Percentiles rank a stretch among this genome's conserved stretches.
These are phyloP conservation scores for Acleris laterana DNA, from an alignment of 2,888 invertebrate species.

Conservation along the genomic window DNA sequence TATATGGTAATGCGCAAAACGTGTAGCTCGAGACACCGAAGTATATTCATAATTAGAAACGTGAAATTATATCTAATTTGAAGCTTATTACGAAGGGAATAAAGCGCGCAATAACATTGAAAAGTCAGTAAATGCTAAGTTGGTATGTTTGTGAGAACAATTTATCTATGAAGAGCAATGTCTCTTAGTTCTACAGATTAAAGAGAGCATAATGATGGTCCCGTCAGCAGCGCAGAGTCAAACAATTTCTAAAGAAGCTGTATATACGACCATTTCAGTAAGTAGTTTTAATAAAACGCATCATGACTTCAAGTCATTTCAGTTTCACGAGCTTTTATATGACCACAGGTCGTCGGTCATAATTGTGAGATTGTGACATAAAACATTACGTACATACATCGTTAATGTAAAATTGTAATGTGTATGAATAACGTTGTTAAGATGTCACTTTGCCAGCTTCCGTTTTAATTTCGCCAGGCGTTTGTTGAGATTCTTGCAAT, in stretches of 20 bases:
- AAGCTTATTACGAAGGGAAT: conserved; percentile 6
- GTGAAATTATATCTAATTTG: conserved; percentile 7
- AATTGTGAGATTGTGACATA: conserved; percentile 10
- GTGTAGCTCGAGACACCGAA: conserved; percentile 42
- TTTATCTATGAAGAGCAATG: conserved; percentile 48
- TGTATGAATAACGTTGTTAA: conserved; percentile 3
- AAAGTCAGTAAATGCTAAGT: conserved; percentile 22
- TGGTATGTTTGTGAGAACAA: conserved; percentile 43
- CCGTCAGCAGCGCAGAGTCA: background rate
- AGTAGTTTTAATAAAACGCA: background rate
- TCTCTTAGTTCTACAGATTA: conserved; percentile 52
- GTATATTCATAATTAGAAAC: conserved; percentile 18
- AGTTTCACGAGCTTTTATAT: conserved; percentile 22
- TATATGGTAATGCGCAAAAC: conserved; percentile 52
- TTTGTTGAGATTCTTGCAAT: too few relatives aligned
- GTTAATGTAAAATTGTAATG: conserved; percentile 17
- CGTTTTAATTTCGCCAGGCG: too few relatives aligned
- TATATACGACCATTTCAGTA: conserved; percentile 8
- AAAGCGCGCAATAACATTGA: conserved; percentile 14
- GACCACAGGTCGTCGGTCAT: conserved; percentile 1
- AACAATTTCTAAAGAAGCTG: conserved; percentile 1
- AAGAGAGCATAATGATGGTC: conserved; percentile 36
- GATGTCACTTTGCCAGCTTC: too few relatives aligned
- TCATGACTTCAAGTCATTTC: conserved; percentile 1
- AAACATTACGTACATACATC: conserved; percentile 4